Base-by-base conservation (phyloP, 2,797 vertebrate species). In the Peromyscus nudipes region DNA sequence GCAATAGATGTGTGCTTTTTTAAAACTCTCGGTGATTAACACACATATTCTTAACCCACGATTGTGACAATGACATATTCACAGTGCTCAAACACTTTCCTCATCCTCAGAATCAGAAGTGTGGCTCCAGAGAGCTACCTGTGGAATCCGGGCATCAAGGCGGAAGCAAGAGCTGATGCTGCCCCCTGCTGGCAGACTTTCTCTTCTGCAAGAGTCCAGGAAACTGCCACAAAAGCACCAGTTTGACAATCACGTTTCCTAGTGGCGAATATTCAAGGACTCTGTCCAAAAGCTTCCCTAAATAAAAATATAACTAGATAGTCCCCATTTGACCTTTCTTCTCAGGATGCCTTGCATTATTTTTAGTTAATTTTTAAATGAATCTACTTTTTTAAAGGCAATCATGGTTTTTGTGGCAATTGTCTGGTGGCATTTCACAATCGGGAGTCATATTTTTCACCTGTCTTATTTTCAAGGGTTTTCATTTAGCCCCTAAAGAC, bases 121-220 rank as follows among this genome's bases (percentile, higher is more conserved):
- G 7, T 23, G 29, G n/a, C 83, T 96, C 69, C 77, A 1, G 43
- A 52, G 64, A 89, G 43, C 75, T 21, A 62, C 80, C 81, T 79
- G 25, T 2, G 13, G 57, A 85, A 17, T 27, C 43, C 2, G 27
- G 17, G 34, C 25, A 37, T 29, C 43, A 12, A 34, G 40, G 57
- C 14, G 34, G 80, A 96, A 79, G 76, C 25, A 94, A 96, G 75
- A 73, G 97, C 86, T 29, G 60, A 91, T 97, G 96, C 96, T 97
- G 97, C 95, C 97, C 98, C 96, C 98, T 98, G 87, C 97, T 97
- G 98, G 91, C 87, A n/a, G n/a, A 85, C 9, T 19, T 34, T 52
- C 75, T 80, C n/a, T 10, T 83, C 12, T 73, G 37, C 91, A 80
- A 73, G 25, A 34, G 46, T 89, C 65, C 77, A 73, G 90, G 40